A percentile compares a stretch with the other conserved stretches of the same genome.
These are phyloP conservation scores for Cryptotermes secundus DNA, from an alignment of 1,140 invertebrate species.

Conservation along the genomic window DNA sequence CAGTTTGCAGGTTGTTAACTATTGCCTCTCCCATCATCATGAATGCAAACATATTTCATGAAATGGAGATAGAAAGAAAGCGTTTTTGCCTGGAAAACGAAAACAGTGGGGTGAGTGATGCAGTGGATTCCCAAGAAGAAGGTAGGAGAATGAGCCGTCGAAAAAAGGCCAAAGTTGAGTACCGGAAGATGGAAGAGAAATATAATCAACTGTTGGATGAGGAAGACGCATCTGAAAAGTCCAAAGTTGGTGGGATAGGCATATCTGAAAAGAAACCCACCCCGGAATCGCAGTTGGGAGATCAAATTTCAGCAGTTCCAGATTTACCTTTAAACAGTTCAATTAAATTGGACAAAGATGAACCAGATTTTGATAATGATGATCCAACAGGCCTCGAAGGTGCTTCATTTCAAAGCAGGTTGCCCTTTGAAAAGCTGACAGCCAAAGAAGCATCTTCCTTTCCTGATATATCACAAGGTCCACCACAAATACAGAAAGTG, in stretches of 20 bases:
- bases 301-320: neutral
- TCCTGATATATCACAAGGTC: slow-evolving; percentile 80
- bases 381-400: slow-evolving; percentile 72
- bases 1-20: too few species aligned
- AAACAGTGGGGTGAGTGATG: slow-evolving; percentile 16
- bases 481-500: slow-evolving; percentile 81
- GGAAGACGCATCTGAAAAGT: slow-evolving; percentile 58
- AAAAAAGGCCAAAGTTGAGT: slow-evolving; percentile 66
- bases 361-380: slow-evolving; percentile 4
- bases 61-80: slow-evolving; percentile 1
- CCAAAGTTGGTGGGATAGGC: slow-evolving; percentile 49
- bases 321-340: neutral
- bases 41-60: slow-evolving; percentile 9
- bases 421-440: slow-evolving; percentile 94
- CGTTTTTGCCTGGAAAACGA: neutral
- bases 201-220: slow-evolving; percentile 58
- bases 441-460: slow-evolving; percentile 92
- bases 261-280: slow-evolving; percentile 9
- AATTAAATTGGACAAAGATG: neutral
- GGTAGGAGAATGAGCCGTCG: slow-evolving; percentile 60
- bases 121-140: neutral
- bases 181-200: slow-evolving; percentile 67
- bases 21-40: neutral
- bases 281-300: neutral
- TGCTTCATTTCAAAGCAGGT: slow-evolving; percentile 87